Percentiles rank a stretch among this genome's conserved stretches.
phyloP scores from a whole-genome alignment of 2,888 invertebrate species.

The Thelaira solivaga region DNA sequence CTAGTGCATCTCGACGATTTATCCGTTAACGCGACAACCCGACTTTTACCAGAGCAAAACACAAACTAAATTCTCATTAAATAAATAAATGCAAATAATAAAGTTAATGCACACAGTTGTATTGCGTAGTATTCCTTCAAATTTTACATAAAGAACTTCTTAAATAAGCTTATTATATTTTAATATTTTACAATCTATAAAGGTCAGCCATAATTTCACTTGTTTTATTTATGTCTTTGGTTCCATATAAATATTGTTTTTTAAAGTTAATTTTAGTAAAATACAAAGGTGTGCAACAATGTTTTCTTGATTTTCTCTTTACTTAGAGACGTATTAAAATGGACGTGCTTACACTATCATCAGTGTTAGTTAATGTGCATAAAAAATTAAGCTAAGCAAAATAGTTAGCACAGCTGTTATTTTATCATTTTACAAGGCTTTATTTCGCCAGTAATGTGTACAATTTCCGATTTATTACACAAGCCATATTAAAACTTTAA shows the following conservation, averaged over 20 bases:
- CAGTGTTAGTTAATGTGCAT: conserved; percentile 1
- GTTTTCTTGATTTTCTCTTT: conserved; percentile 43
- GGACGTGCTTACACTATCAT: conserved; percentile 3
- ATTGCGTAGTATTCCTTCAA: not conserved
- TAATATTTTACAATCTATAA: not conserved
- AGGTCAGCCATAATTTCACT: not conserved
- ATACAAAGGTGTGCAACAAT: conserved; percentile 30
- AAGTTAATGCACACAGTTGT: conserved; percentile 33
- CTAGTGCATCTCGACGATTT: conserved; percentile 11
- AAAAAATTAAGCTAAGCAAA: too few relatives aligned
- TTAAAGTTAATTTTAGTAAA: not conserved
- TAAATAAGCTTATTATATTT: not conserved
- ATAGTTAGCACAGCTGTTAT: too few relatives aligned
- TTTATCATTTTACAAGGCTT: too few relatives aligned
- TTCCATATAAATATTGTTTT: not conserved
- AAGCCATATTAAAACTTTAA: too few relatives aligned
- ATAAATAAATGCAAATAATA: conserved; percentile 10
- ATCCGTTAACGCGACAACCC: conserved; percentile 46
- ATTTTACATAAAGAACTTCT: not conserved
- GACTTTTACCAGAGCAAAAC: conserved; percentile 61
- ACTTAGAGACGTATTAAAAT: conserved; percentile 7
- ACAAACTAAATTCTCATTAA: conserved; percentile 59
- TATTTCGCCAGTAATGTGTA: too few relatives aligned
- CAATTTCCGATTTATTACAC: too few relatives aligned
- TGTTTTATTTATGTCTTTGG: not conserved